Evolutionary conservation across 1,140 invertebrate genomes (phyloP).

Genomic region (Pseudomyrmex dendroicus): DNA sequence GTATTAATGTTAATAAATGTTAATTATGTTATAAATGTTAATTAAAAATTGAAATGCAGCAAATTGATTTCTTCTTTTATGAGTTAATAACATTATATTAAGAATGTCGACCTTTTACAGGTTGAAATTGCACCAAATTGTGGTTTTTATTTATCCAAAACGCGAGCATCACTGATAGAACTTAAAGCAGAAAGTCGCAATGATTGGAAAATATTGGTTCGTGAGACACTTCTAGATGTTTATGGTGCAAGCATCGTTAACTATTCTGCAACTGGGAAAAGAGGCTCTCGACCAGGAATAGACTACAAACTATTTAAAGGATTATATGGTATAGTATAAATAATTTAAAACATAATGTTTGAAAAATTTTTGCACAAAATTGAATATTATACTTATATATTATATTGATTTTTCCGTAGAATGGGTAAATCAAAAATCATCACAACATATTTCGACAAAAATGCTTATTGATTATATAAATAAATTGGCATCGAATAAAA

Average conservation of each 20-base stretch:
- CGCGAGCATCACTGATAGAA: background rate
- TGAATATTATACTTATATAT: background rate
- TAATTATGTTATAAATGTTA: background rate
- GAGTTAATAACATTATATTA: background rate
- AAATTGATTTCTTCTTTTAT: background rate
- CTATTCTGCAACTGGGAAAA: conserved; percentile 1
- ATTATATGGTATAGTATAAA: background rate
- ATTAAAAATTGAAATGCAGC: background rate
- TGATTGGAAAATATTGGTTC: conserved; percentile 5
- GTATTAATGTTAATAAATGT: background rate
- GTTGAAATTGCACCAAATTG: background rate
- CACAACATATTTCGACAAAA: background rate
- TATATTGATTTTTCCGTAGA: background rate
- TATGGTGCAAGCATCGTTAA: background rate
- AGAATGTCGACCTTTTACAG: background rate
- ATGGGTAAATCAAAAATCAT: background rate
- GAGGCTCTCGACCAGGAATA: background rate
- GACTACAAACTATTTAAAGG: background rate
- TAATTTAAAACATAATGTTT: background rate
- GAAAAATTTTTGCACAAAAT: background rate
- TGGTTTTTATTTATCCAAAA: background rate
- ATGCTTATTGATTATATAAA: background rate
- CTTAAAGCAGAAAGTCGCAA: background rate
- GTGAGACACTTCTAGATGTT: conserved; percentile 1
- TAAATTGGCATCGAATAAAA: conserved; percentile 1